A percentile compares a stretch with the other conserved stretches of the same genome.
These are phyloP conservation scores for Hermatobates lingyangjiaoensis DNA, from an alignment of 1,140 invertebrate species.

Conservation along the genomic window DNA sequence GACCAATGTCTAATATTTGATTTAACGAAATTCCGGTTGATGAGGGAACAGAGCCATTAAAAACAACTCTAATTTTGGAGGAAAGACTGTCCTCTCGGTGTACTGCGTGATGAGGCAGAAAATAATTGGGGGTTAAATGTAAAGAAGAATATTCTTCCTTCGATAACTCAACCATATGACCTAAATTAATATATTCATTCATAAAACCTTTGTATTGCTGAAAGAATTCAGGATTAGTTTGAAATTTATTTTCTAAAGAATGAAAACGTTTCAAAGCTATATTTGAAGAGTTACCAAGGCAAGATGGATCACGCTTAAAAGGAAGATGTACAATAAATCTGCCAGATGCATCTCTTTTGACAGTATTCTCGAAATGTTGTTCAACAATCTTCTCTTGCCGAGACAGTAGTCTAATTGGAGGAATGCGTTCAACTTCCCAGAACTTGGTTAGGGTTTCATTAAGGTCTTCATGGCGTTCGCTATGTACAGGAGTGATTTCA, in stretches of 20 bases:
- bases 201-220: background rate
- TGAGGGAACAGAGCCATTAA: slow-evolving; percentile 8
- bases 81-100: slow-evolving; percentile 1
- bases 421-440: background rate
- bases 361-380: background rate
- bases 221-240: background rate
- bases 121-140: background rate
- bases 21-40: slow-evolving; percentile 17
- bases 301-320: background rate
- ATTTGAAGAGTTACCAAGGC: background rate
- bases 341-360: background rate
- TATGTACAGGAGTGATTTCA: too few species aligned
- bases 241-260: background rate
- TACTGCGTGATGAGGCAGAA: slow-evolving; percentile 12
- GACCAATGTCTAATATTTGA: slow-evolving; percentile 16
- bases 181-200: background rate
- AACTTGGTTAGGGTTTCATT: too few species aligned
- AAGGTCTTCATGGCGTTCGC: too few species aligned
- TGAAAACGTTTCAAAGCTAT: background rate
- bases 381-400: background rate
- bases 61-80: slow-evolving; percentile 11
- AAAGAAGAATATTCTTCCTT: too few species aligned
- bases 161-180: too few species aligned
- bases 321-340: background rate
- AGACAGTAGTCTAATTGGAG: background rate